Evolutionary conservation across 2,888 invertebrate species (phyloP).

Genomic region (Parochlus steinenii): DNA sequence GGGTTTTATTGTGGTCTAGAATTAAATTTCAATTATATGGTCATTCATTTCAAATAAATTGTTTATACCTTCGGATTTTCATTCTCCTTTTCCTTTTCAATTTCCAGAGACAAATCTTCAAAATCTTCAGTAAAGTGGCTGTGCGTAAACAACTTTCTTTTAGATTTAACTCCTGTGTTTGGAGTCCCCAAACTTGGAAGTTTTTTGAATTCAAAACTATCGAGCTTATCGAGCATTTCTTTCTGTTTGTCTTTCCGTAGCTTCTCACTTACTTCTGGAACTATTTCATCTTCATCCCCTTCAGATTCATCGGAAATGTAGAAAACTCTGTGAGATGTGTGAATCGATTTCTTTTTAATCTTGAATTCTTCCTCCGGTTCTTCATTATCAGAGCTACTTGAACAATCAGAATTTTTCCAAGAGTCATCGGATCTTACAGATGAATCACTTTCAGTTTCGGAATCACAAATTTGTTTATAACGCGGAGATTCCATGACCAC

Average conservation of each 20-base stretch:
- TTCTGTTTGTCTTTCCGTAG: too few species aligned
- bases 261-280: too few species aligned
- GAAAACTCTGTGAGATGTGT: not conserved
- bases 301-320: too few species aligned
- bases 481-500: not conserved
- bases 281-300: conserved; percentile 1
- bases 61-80: not conserved
- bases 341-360: conserved; percentile 1
- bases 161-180: not conserved
- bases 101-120: not conserved
- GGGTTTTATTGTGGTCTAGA: too few species aligned
- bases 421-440: not conserved
- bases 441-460: conserved; percentile 1
- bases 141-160: conserved; percentile 8
- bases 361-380: conserved; percentile 10
- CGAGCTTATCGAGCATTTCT: not conserved
- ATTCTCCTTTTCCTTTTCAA: not conserved
- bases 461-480: conserved; percentile 8
- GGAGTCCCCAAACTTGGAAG: not conserved
- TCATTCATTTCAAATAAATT: too few species aligned
- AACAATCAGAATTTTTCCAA: conserved; percentile 3
- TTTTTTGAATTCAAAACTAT: conserved; percentile 6
- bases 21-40: too few species aligned
- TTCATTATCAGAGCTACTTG: conserved; percentile 9
- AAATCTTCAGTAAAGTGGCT: conserved; percentile 3